These are phyloP conservation scores for Sebastes elongatus DNA, from an alignment of 2,797 vertebrate genomes.

Conservation along the genomic window DNA sequence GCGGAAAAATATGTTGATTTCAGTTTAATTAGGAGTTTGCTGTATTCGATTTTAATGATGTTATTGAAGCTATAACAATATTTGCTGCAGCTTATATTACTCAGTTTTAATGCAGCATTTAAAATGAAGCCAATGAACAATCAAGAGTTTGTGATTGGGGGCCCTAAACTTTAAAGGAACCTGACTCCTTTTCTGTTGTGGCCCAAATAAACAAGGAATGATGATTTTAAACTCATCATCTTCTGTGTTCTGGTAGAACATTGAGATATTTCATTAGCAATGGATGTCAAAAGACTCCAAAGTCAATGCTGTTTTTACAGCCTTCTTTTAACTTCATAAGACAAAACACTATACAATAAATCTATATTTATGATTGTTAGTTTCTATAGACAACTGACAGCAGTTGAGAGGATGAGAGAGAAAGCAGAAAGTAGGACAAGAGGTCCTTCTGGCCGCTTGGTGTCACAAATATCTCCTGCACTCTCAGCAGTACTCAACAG, in stretches of 20 bases:
- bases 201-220: not conserved
- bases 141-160: not conserved
- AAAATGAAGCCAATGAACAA: not conserved
- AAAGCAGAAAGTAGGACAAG: constrained; percentile 61
- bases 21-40: not conserved
- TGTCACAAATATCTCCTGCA: constrained; percentile 72
- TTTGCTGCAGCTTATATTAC: not conserved
- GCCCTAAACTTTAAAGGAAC: not conserved
- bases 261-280: not conserved
- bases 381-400: constrained; percentile 9
- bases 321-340: not conserved
- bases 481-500: constrained; percentile 68
- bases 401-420: constrained; percentile 10
- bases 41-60: not conserved
- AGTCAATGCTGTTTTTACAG: not conserved
- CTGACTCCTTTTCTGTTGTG: not conserved
- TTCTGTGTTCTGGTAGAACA: not conserved
- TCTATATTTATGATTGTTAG: not conserved
- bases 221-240: not conserved
- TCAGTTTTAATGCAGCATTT: not conserved
- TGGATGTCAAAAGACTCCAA: not conserved
- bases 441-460: constrained; percentile 43
- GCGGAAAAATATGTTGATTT: not conserved
- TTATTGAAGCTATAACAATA: not conserved
- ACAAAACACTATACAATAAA: not conserved